These are phyloP conservation scores for Rhagium mordax DNA, from an alignment of 2,888 invertebrate species.

Conservation along the genomic window DNA sequence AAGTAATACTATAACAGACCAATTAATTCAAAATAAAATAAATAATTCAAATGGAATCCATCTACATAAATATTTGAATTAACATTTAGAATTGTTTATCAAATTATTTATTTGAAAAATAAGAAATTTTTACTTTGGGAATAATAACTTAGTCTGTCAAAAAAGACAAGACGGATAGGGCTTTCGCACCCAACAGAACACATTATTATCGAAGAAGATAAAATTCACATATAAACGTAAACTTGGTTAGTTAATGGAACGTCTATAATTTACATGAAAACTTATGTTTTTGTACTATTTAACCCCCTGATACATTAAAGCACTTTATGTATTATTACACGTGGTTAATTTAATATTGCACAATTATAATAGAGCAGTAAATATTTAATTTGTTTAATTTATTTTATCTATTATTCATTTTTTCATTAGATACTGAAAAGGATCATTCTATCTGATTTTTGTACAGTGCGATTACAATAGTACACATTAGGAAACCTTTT, in stretches of 20 bases:
- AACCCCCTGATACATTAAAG: conserved; percentile 32
- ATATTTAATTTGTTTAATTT: not conserved
- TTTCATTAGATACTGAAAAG: not conserved
- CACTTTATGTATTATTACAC: conserved; percentile 30
- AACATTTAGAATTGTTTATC: conserved; percentile 17
- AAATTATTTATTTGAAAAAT: conserved; percentile 7
- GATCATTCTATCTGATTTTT: not conserved
- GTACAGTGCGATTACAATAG: too few species aligned
- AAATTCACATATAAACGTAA: conserved; percentile 23
- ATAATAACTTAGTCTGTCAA: conserved; percentile 14
- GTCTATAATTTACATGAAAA: conserved; percentile 32
- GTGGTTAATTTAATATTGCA: conserved; percentile 31
- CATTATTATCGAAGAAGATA: conserved; percentile 33
- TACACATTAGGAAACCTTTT: too few species aligned
- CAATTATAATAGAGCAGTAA: not conserved
- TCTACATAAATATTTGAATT: conserved; percentile 13
- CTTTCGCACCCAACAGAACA: conserved; percentile 31
- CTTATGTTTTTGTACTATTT: conserved; percentile 37
- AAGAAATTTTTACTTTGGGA: conserved; percentile 3
- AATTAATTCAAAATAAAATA: conserved; percentile 16
- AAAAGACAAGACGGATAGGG: conserved; percentile 9
- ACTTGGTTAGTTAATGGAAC: conserved; percentile 21
- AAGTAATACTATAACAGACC: conserved; percentile 11
- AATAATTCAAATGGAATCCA: conserved; percentile 12
- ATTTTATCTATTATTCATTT: not conserved